Conservation (phyloP, 2,797 vertebrate species). For the Buphagus erythrorhynchus region DNA sequence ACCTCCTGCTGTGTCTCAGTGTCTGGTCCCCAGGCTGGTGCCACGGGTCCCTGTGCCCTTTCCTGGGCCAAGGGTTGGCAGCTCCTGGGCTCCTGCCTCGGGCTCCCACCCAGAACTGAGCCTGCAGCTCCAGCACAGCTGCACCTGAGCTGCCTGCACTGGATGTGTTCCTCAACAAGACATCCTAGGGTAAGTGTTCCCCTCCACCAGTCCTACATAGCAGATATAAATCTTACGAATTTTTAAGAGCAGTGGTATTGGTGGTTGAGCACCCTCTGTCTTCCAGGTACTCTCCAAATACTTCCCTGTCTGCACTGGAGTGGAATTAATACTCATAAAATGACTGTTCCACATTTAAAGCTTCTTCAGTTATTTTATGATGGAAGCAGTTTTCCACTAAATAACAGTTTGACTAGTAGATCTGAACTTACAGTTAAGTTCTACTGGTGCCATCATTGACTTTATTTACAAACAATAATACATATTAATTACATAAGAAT, state of each 20-base stretch:
- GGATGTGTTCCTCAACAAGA: neutral
- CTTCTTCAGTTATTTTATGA: neutral
- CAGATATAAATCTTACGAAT: neutral
- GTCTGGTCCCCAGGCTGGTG: neutral
- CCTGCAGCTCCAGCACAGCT: neutral
- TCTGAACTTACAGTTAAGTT: neutral
- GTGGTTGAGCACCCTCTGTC: rapidly evolving
- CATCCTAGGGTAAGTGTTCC: neutral
- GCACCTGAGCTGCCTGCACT: no score
- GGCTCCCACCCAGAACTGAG: neutral
- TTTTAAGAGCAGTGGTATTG: neutral
- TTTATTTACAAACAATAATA: neutral
- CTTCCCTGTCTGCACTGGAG: neutral
- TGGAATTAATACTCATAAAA: neutral
- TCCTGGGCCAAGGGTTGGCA: no score
- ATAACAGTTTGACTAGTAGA: neutral
- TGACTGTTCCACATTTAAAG: neutral
- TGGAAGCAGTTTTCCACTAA: neutral
- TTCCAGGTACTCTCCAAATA: neutral
- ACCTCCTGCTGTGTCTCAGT: neutral
- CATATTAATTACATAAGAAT: neutral
- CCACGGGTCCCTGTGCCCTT: neutral
- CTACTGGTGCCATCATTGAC: neutral
- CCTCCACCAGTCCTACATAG: rapidly evolving
- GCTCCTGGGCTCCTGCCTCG: neutral